phyloP scores from a whole-genome alignment of 2,113 vertebrate genomes.

The Ceratotherium simum region DNA sequence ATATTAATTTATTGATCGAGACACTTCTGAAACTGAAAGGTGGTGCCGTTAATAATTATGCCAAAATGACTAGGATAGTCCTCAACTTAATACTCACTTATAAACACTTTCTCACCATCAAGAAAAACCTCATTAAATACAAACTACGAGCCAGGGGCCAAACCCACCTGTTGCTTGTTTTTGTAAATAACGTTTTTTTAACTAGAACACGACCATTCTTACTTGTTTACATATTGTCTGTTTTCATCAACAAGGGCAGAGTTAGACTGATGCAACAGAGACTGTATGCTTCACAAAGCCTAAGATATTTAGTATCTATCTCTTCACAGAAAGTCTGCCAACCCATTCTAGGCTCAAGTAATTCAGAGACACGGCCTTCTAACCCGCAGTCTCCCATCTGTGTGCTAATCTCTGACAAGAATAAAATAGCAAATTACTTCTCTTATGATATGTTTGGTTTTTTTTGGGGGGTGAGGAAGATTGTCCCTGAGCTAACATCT shows the following conservation, averaged over 20 bases:
- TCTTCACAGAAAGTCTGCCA: not conserved
- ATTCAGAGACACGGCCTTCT: not conserved
- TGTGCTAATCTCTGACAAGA: not conserved
- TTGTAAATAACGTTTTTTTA: constrained; percentile 17
- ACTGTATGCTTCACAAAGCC: not conserved
- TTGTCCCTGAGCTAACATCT: too few species aligned
- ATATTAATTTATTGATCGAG: constrained; percentile 9
- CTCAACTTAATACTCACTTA: not conserved
- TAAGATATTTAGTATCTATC: not conserved
- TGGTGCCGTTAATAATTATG: not conserved
- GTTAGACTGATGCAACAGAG: not conserved
- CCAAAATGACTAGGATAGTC: not conserved
- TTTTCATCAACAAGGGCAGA: not conserved
- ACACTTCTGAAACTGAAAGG: constrained; percentile 2
- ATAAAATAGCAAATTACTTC: not conserved
- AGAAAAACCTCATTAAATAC: not conserved
- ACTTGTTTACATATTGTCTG: not conserved
- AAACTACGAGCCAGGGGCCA: constrained; percentile 25
- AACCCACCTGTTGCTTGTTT: not conserved
- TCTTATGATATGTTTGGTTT: not conserved
- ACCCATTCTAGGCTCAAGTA: not conserved
- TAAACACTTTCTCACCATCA: constrained; percentile 20
- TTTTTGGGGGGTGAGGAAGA: too few species aligned
- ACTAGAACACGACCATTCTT: not conserved
- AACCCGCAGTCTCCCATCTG: not conserved